Conservation (phyloP, 2,888 invertebrate genomes). For the Elysia crispata region DNA sequence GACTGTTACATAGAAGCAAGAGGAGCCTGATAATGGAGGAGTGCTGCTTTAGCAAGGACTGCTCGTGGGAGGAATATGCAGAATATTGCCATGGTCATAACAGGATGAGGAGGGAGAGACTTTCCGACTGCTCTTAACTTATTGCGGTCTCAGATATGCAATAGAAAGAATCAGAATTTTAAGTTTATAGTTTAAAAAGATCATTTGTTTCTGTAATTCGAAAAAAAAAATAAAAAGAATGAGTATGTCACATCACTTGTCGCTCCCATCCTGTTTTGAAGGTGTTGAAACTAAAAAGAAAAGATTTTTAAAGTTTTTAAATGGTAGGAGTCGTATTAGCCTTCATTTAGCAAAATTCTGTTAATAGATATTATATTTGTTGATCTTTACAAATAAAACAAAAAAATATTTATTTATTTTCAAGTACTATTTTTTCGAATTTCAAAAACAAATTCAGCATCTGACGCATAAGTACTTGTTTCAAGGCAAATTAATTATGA, state of each 20-base stretch:
- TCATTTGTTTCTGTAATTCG: background rate
- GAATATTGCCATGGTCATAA: slow-evolving; percentile 56
- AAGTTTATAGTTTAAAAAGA: background rate
- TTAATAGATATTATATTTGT: too few species aligned
- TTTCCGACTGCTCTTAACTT: slow-evolving; percentile 47
- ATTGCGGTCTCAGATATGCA: background rate
- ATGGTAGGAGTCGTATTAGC: too few species aligned
- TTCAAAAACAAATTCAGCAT: too few species aligned
- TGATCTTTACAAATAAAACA: too few species aligned
- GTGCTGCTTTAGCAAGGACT: slow-evolving; percentile 57
- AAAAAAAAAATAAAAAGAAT: background rate
- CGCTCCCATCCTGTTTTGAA: too few species aligned
- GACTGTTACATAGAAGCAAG: slow-evolving; percentile 1
- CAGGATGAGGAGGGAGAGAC: slow-evolving; percentile 43
- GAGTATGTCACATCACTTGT: background rate
- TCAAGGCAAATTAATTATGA: too few species aligned
- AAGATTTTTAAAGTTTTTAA: too few species aligned
- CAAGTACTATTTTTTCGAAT: too few species aligned
- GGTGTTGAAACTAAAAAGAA: too few species aligned
- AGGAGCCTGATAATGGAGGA: slow-evolving; percentile 56
- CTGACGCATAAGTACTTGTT: too few species aligned
- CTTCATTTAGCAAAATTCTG: too few species aligned
- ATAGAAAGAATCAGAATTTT: background rate
- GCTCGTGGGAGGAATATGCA: slow-evolving; percentile 60
- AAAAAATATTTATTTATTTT: too few species aligned